Conservation (phyloP, 2,797 vertebrate species). For the Phrynocephalus guinanensis region DNA sequence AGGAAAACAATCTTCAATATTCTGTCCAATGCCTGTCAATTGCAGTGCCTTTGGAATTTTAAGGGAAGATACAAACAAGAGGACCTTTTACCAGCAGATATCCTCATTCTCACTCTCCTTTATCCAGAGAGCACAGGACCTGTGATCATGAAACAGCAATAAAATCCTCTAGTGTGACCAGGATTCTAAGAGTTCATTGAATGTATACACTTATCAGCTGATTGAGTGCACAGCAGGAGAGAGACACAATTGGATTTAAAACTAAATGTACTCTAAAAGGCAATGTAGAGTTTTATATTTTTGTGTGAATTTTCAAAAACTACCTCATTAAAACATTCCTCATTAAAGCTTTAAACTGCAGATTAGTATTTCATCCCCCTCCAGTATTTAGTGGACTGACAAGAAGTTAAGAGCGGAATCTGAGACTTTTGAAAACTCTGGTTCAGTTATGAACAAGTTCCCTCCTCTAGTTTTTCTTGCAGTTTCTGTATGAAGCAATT, state of each 20-base stretch:
- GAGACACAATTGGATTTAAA: neutral
- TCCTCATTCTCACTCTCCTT: neutral
- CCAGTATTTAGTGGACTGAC: neutral
- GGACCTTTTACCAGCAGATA: neutral
- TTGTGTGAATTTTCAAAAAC: neutral
- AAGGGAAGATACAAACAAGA: neutral
- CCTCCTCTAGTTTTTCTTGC: neutral
- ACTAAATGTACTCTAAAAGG: neutral
- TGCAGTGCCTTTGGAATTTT: neutral
- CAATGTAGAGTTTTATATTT: neutral
- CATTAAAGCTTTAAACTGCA: neutral
- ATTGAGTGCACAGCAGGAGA: neutral
- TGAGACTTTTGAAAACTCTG: neutral
- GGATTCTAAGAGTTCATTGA: neutral
- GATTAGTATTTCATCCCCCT: neutral
- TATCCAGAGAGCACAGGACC: neutral
- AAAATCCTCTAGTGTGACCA: neutral
- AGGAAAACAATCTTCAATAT: too few species aligned
- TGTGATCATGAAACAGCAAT: neutral
- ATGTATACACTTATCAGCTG: neutral
- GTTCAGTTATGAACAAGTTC: too few species aligned
- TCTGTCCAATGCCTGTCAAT: neutral
- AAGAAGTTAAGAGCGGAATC: neutral
- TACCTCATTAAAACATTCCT: neutral
- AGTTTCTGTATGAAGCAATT: neutral